Conservation (phyloP, 92 coral and sea anemone genomes). For the Umimayanthus kanabou region DNA sequence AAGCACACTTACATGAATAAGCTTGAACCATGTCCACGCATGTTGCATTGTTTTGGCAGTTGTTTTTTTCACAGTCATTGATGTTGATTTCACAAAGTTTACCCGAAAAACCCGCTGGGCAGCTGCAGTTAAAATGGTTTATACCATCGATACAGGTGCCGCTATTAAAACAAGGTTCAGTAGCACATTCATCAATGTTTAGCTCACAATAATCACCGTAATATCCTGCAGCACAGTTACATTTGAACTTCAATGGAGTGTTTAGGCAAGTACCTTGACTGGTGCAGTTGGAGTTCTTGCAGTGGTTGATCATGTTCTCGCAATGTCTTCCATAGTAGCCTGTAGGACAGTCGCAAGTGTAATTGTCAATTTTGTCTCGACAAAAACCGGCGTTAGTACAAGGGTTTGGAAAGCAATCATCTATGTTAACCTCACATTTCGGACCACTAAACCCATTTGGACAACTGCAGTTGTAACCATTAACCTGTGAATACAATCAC, state of each 20-base stretch:
- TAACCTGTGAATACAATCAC: constrained; percentile 14
- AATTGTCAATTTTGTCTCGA: constrained; percentile 47
- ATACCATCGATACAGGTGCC: too few relatives aligned
- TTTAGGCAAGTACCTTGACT: constrained; percentile 21
- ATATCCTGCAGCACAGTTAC: constrained; percentile 26
- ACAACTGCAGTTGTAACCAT: constrained; percentile 43
- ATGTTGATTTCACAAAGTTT: neutral
- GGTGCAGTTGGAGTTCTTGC: constrained; percentile 37
- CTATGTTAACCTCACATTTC: constrained; percentile 50
- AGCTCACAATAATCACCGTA: constrained; percentile 16
- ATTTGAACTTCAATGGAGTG: neutral
- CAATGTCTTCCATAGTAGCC: constrained; percentile 51
- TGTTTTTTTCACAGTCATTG: constrained; percentile 8
- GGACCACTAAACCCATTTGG: constrained; percentile 50
- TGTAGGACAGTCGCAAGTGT: constrained; percentile 52
- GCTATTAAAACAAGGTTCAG: constrained; percentile 21
- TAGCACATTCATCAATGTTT: constrained; percentile 42
- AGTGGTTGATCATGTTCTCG: constrained; percentile 21
- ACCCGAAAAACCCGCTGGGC: constrained; percentile 18
- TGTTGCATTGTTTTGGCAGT: constrained; percentile 16
- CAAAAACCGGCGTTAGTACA: constrained; percentile 58
- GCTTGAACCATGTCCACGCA: neutral
- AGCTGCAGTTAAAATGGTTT: neutral
- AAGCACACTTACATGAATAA: constrained; percentile 17
- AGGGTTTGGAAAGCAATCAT: constrained; percentile 58